Conservation (phyloP, 2,888 invertebrate species). For the Brachynemurus nebulosus region DNA sequence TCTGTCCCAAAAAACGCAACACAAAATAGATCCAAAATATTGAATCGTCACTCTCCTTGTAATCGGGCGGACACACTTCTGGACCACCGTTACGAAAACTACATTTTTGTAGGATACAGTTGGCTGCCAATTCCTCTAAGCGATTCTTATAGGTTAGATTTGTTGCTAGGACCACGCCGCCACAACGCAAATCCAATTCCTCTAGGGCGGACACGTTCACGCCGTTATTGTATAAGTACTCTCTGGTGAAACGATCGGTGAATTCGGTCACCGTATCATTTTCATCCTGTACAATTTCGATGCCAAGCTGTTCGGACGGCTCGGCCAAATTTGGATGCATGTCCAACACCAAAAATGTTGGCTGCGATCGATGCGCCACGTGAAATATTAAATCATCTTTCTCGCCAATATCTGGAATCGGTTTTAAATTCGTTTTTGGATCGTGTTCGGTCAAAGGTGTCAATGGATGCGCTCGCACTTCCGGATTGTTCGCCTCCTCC, state of each 20-base stretch:
- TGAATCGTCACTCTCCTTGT: conserved; percentile 59
- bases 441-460: too few relatives aligned
- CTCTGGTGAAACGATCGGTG: conserved; percentile 53
- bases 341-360: conserved; percentile 48
- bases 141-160: conserved; percentile 47
- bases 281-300: conserved; percentile 59
- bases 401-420: conserved; percentile 36
- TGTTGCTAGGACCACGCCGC: conserved; percentile 52
- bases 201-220: conserved; percentile 62
- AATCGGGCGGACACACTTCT: conserved; percentile 65
- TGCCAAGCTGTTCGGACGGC: conserved; percentile 60
- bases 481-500: conserved; percentile 14
- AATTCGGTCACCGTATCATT: conserved; percentile 63
- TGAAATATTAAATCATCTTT: conserved; percentile 42
- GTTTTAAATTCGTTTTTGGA: conserved; percentile 21
- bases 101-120: conserved; percentile 66
- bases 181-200: conserved; percentile 59
- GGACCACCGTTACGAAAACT: conserved; percentile 61
- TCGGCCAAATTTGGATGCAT: conserved; percentile 64
- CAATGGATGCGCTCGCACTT: too few relatives aligned
- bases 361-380: conserved; percentile 34
- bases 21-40: conserved; percentile 76
- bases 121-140: conserved; percentile 45
- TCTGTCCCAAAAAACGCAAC: conserved; percentile 63
- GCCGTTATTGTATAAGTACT: conserved; percentile 45